Evolutionary conservation across 1,140 invertebrate genomes (phyloP), one percentile per base, ranked within the genome.

Genomic region (Ceratitis capitata): DNA sequence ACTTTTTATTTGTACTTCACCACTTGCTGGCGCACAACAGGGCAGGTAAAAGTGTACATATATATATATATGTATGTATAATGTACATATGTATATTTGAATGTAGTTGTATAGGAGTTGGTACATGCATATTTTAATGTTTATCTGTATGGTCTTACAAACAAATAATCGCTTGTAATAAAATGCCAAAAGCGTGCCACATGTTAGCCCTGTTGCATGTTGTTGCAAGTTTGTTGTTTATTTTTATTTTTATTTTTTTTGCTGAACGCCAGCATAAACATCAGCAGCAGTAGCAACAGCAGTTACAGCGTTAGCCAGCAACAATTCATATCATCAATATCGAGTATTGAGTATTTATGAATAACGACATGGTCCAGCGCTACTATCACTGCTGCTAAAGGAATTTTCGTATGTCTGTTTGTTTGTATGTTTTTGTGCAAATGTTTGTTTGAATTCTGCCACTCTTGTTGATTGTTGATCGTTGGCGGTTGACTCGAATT

Each of bases 171-270:
- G 74, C 49, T 47, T 49, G 84, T 85, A 85, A 85, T 85, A 85
- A 85, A 85, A 85, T 85, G 84, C 84, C 84, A 85, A 85, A 85
- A 85, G 84, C 84, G 84, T 85, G 84, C 84, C 84, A 85, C 29
- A 85, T 85, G 84, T 85, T 85, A 26, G 42, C 64, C 61, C 64
- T 74, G 64, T 85, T 74, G 74, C 58, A 74, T 29, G 16, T 78
- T 74, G 26, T 61, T 23, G n/a, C 2, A 14, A 42, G n/a, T 23
- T 61, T 61, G 58, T 23, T 61, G 23, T 32, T 26, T 61, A 12
- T 61, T 23, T 61, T 61, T n/a, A n/a, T n/a, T n/a, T n/a, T n/a
- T n/a, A n/a, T n/a, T n/a, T n/a, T n/a, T n/a, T n/a, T n/a, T n/a
- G n/a, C n/a, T n/a, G n/a, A n/a, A n/a, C n/a, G n/a, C n/a, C n/a